Base-by-base conservation (phyloP, 2,797 vertebrate species). In the Manis javanica region DNA sequence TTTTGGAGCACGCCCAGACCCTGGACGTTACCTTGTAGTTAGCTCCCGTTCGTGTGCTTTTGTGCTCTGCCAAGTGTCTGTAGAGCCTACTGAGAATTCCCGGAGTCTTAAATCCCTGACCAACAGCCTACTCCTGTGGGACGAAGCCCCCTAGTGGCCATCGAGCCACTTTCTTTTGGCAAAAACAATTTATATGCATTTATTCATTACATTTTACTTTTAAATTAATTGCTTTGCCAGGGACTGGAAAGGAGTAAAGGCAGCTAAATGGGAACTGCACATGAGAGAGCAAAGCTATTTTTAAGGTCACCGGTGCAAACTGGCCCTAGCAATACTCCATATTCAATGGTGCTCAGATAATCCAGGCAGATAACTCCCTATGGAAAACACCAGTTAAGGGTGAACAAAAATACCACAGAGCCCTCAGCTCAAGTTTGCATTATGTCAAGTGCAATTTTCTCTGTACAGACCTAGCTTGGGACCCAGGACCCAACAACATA, bases 141-240 rank as follows among this genome's bases (percentile, higher is more conserved):
- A 92, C 69, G 55, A 93, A 82, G 21, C 66, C n/a, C 46, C 42
- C 78, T 66, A 24, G 86, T 91, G 74, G 74, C 34, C 74, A 61
- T 12, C 0, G 3, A 91, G 55, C 1, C 49, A 57, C 46, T 81
- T 81, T 81, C 46, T 87, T 68, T 77, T 23, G 23, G 8, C 5
- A 10, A 68, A 91, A 66, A 79, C 74, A 31, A 23, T 53, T 69
- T 75, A 49, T 53, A 51, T 34, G 4, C 39, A 51, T 84, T 49
- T 39, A 92, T 68, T 69, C 49, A 39, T 88, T 94, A 95, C 57
- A 86, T 68, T 92, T 90, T 81, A 61, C 49, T 94, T 91, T 92
- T 77, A 77, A 79, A 26, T 74, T 57, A 64, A 63, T 55, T 81
- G 34, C 74, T 91, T 95, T 92, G n/a, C 46, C 31, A 29, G 71